Evolutionary conservation across 2,888 invertebrate species (phyloP).

Genomic region (Chloroclystis v-ata): DNA sequence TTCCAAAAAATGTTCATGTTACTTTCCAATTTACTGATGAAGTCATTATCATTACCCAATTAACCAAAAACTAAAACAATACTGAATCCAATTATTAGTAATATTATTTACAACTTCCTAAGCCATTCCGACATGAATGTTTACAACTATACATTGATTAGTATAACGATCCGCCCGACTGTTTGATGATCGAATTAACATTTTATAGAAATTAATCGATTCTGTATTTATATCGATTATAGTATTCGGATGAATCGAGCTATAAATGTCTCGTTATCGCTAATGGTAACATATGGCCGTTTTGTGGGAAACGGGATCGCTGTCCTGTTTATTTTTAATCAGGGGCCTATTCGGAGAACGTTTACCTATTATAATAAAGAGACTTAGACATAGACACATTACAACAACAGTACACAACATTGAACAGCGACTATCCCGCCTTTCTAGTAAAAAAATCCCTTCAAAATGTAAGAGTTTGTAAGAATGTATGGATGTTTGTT

Average conservation of each 20-base stretch:
- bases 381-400: no score
- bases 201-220: constrained; percentile 74
- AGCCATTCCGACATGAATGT: constrained; percentile 54
- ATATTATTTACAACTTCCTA: constrained; percentile 59
- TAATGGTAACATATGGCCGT: constrained; percentile 70
- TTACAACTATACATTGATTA: constrained; percentile 70
- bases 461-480: no score
- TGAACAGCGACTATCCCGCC: no score
- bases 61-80: constrained; percentile 52
- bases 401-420: no score
- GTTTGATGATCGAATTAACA: constrained; percentile 72
- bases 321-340: constrained; percentile 65
- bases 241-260: constrained; percentile 52
- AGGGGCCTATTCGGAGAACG: constrained; percentile 22
- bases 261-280: constrained; percentile 70
- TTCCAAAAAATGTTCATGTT: no score
- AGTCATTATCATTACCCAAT: constrained; percentile 40
- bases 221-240: constrained; percentile 59
- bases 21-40: constrained; percentile 12
- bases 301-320: constrained; percentile 52
- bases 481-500: no score
- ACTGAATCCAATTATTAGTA: constrained; percentile 55
- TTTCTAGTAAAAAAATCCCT: no score
- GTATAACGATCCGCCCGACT: constrained; percentile 65
- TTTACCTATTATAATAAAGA: not conserved